phyloP scores from a whole-genome alignment of 2,888 invertebrate genomes.

The Dryobotodes eremita region DNA sequence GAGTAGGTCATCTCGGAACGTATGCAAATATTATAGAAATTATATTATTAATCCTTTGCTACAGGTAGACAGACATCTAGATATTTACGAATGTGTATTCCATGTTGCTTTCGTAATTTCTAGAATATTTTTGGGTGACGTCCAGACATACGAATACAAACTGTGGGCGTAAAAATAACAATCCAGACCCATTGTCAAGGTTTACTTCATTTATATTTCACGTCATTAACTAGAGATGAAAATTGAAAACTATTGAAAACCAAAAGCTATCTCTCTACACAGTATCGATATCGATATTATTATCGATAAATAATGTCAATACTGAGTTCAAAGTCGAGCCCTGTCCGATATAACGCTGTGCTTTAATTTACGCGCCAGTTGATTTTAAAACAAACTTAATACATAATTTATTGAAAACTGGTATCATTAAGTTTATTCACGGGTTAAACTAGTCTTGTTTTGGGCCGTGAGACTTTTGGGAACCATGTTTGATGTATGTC shows the following conservation, averaged over 20 bases:
- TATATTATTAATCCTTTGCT: not conserved
- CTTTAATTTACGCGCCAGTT: slow-evolving; percentile 11
- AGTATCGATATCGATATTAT: slow-evolving; percentile 26
- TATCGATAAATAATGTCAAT: slow-evolving; percentile 29
- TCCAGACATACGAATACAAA: not conserved
- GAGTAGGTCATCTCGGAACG: not conserved
- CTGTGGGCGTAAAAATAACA: not conserved
- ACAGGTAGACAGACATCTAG: not conserved
- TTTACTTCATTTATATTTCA: slow-evolving; percentile 7
- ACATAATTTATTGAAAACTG: not conserved
- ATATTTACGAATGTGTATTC: too few species aligned
- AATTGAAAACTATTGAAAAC: not conserved
- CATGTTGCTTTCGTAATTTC: not conserved
- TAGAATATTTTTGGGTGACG: not conserved
- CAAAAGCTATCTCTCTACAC: not conserved
- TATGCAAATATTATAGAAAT: not conserved
- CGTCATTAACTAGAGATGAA: not conserved
- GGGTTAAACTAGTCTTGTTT: slow-evolving; percentile 1
- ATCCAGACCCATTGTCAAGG: slow-evolving; percentile 2
- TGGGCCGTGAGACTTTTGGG: slow-evolving; percentile 3
- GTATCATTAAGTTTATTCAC: slow-evolving; percentile 3
- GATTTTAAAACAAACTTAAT: slow-evolving; percentile 4
- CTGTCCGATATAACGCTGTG: slow-evolving; percentile 17
- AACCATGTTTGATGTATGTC: not conserved
- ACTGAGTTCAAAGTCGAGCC: slow-evolving; percentile 31